Percentiles rank a stretch among this genome's conserved stretches.
Evolutionary conservation across 2,888 invertebrate genomes (phyloP).

Genomic region (Cerceris rybyensis): DNA sequence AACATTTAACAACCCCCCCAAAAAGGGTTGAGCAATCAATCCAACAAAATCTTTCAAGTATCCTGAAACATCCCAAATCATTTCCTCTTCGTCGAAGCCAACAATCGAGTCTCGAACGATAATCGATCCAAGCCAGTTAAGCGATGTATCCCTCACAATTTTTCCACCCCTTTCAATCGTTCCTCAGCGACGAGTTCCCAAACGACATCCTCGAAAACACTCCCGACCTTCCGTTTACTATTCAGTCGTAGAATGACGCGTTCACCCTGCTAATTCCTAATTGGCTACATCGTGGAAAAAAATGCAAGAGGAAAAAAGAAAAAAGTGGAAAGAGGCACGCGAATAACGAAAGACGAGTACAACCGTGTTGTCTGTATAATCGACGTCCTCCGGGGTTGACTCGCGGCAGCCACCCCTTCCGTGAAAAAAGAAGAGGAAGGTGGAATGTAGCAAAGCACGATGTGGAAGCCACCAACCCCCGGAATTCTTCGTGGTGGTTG

Average conservation of each 20-base stretch:
- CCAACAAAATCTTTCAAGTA: too few relatives aligned
- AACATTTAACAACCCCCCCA: too few relatives aligned
- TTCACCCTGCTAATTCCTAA: constrained; percentile 37
- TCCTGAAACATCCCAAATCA: too few relatives aligned
- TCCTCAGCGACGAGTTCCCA: constrained; percentile 10
- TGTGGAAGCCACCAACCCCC: constrained; percentile 5
- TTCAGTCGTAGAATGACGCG: background rate
- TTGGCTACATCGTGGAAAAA: constrained; percentile 29
- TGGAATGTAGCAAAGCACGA: constrained; percentile 19
- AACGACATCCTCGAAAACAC: background rate
- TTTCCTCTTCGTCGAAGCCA: too few relatives aligned
- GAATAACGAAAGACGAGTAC: constrained; percentile 9
- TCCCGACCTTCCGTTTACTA: constrained; percentile 16
- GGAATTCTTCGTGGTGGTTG: constrained; percentile 28
- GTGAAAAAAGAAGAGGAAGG: constrained; percentile 2
- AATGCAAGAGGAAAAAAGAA: constrained; percentile 1
- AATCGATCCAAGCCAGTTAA: too few relatives aligned
- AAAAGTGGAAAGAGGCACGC: background rate
- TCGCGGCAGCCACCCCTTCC: constrained; percentile 30
- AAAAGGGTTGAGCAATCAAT: too few relatives aligned
- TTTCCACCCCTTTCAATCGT: constrained; percentile 2
- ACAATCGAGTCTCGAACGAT: too few relatives aligned
- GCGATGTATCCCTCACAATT: background rate
- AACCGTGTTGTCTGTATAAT: constrained; percentile 51
- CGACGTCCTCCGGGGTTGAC: constrained; percentile 41